Evolutionary conservation across 1,140 invertebrate species (phyloP).

Genomic region (Ceratitis capitata): DNA sequence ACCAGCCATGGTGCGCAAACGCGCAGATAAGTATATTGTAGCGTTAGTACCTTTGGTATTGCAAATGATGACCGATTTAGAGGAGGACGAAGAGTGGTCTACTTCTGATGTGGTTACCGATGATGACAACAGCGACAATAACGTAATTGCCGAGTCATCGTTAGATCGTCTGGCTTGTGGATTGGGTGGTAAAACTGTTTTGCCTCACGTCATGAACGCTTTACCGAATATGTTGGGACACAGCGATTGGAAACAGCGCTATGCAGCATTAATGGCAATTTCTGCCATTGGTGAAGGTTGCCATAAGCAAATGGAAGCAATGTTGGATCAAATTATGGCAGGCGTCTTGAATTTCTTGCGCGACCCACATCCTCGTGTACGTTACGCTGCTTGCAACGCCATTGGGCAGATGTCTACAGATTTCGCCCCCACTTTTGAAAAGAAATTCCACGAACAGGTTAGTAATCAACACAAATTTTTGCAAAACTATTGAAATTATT

Average conservation of each 20-base stretch:
- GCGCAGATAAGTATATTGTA: conserved; percentile 82
- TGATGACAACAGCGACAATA: conserved; percentile 89
- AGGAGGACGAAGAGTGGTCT: conserved; percentile 84
- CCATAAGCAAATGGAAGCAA: conserved; percentile 96
- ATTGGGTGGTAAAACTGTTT: conserved; percentile 93
- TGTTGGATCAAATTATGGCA: conserved; percentile 90
- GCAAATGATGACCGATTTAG: conserved; percentile 97
- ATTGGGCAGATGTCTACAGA: conserved; percentile 99
- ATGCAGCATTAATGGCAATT: conserved; percentile 98
- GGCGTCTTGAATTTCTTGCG: conserved; percentile 88
- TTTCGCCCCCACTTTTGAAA: conserved; percentile 96
- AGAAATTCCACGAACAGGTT: conserved; percentile 92
- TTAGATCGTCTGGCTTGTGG: conserved; percentile 96
- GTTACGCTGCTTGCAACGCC: conserved; percentile 98
- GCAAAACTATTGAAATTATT: not conserved
- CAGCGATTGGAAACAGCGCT: conserved; percentile 84
- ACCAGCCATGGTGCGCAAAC: conserved; percentile 94
- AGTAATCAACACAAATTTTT: not conserved
- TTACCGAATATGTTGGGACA: conserved; percentile 89
- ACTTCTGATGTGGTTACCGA: conserved; percentile 80
- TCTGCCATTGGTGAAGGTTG: conserved; percentile 98
- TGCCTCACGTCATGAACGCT: conserved; percentile 87
- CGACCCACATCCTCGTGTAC: conserved; percentile 72
- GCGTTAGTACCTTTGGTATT: conserved; percentile 84
- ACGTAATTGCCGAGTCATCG: conserved; percentile 94